Base-by-base conservation (phyloP, 2,888 invertebrate species). In the Ommatoiulus sabulosus region DNA sequence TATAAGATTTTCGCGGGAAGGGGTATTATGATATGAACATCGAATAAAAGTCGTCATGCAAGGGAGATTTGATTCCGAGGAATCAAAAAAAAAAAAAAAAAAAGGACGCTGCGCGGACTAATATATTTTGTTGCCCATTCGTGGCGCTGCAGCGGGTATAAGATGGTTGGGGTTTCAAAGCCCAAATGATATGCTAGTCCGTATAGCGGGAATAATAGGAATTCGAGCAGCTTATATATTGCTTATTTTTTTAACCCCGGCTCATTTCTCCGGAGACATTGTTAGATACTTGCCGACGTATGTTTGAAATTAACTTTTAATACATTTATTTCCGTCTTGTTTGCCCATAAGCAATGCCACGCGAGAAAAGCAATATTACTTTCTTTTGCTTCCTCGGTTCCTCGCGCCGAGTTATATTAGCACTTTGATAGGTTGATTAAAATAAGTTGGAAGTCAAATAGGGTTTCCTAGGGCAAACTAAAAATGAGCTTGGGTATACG, bases 1-100 rank as follows among this genome's bases (percentile, higher is more conserved):
- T 63, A 63, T 63, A 63, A 63, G 63, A 63, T 63, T 63, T 63
- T 63, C 63, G 63, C 63, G n/a, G 63, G 63, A 63, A 63, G 63
- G 63, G 63, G 63, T 63, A 63, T 63, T 63, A 63, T 63, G 63
- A 63, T 63, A 63, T 63, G 63, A 63, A 63, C 63, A 63, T 63
- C 63, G 7, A 63, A 63, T 63, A 63, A 63, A 63, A 63, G 63
- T 63, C 63, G 63, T 63, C 63, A 63, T 63, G 63, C 63, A 63
- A 63, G 63, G 63, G 63, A 63, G 63, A 63, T 63, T 63, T 63
- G 63, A 63, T 63, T 63, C 63, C 63, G 3, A n/a, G 63, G 63
- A 63, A 63, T 63, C 63, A 63, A 63, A 63, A 48, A 48, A 48
- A 46, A n/a, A n/a, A n/a, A 46, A 46, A 46, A 46, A 48, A 48